Evolutionary conservation across 2,888 invertebrate species (phyloP).

Genomic region (Rhodophaea formosa): DNA sequence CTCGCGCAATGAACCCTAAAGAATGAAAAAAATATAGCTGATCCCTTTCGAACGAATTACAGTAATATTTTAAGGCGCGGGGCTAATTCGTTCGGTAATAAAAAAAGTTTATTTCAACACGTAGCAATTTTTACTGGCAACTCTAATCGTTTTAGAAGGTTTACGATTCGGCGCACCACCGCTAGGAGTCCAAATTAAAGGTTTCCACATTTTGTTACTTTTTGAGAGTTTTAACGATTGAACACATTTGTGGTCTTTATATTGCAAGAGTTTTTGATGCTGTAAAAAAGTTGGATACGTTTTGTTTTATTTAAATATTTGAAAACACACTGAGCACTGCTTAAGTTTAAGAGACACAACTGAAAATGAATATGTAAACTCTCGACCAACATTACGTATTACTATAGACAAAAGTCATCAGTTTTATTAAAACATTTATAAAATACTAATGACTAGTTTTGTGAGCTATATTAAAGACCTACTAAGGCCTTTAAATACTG

Average conservation of each 20-base stretch:
- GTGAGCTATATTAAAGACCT: too few species aligned
- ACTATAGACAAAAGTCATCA: too few species aligned
- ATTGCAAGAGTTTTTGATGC: background rate
- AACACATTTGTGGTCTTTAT: background rate
- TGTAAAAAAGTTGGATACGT: background rate
- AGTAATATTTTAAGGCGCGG: constrained; percentile 1
- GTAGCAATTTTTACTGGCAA: constrained; percentile 16
- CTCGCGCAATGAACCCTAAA: background rate
- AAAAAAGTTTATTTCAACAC: constrained; percentile 19
- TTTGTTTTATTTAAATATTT: too few species aligned
- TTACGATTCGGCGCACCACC: constrained; percentile 8
- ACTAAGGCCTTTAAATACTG: too few species aligned
- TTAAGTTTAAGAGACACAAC: too few species aligned
- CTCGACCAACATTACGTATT: too few species aligned
- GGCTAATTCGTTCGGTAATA: constrained; percentile 14
- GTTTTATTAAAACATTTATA: too few species aligned
- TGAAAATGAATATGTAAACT: too few species aligned
- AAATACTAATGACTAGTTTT: too few species aligned
- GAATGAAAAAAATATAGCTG: background rate
- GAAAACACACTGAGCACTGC: too few species aligned
- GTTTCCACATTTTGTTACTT: constrained; percentile 11
- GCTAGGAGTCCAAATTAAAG: constrained; percentile 11
- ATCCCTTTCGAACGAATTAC: constrained; percentile 4
- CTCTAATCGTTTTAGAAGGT: constrained; percentile 12
- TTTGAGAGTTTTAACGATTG: constrained; percentile 1